Evolutionary conservation across 2,113 vertebrate species (phyloP).

Genomic region (Scortum barcoo): DNA sequence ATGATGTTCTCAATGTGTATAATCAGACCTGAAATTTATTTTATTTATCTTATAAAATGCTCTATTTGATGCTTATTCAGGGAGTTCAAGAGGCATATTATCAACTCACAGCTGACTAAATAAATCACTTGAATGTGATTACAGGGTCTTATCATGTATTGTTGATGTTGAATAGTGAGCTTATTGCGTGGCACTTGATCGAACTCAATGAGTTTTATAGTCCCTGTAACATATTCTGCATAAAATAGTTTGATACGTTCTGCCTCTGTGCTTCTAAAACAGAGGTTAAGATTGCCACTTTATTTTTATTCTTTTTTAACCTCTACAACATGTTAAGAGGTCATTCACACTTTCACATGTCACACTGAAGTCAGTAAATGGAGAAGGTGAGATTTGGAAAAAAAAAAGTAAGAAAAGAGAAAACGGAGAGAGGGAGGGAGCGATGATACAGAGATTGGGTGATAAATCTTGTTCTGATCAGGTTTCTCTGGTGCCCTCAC

Average conservation of each 20-base stretch:
- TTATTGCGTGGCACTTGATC: neutral
- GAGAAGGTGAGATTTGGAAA: slow-evolving; percentile 43
- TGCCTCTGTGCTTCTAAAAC: neutral
- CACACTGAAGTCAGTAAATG: slow-evolving; percentile 29
- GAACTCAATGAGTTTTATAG: neutral
- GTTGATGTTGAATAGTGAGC: neutral
- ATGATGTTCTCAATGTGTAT: no score
- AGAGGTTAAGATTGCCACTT: neutral
- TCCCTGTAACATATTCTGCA: no score
- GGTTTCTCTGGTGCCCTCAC: slow-evolving; percentile 80
- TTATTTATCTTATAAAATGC: neutral
- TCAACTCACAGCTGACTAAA: neutral
- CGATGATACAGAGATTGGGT: slow-evolving; percentile 77
- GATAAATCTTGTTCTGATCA: slow-evolving; percentile 85
- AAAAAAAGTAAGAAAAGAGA: slow-evolving; percentile 36
- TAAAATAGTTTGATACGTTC: neutral
- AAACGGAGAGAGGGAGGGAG: slow-evolving; percentile 61
- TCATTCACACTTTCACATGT: slow-evolving; percentile 35
- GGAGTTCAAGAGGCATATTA: no score
- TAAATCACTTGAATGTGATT: neutral
- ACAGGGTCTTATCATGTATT: neutral
- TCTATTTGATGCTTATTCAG: neutral
- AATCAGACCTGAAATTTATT: neutral
- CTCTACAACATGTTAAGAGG: slow-evolving; percentile 18
- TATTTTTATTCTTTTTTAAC: neutral